Conservation (phyloP, 2,797 vertebrate genomes). For the Decapterus maruadsi region DNA sequence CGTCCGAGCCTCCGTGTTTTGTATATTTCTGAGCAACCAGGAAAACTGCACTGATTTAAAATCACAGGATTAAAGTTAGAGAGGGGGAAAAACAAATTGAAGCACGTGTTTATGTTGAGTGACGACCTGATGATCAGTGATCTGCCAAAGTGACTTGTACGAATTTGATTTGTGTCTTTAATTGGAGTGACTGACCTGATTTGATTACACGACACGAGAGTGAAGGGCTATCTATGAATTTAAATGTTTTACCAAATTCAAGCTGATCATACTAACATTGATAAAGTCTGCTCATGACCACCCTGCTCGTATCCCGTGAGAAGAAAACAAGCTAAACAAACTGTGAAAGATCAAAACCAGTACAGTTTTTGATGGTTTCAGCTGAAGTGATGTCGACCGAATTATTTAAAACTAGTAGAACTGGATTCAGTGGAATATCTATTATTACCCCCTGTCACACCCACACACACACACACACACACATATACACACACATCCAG, state of each 20-base stretch:
- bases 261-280: conserved; percentile 51
- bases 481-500: conserved; percentile 48
- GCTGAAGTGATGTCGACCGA: conserved; percentile 68
- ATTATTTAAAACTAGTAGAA: conserved; percentile 72
- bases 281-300: conserved; percentile 58
- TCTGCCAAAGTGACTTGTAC: conserved; percentile 64
- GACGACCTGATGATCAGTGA: conserved; percentile 42
- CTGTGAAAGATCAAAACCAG: conserved; percentile 79
- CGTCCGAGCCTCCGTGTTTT: conserved; percentile 73
- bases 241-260: conserved; percentile 63
- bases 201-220: conserved; percentile 29
- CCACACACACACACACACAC: conserved; percentile 44
- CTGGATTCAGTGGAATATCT: conserved; percentile 73
- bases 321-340: conserved; percentile 51
- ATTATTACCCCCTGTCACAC: conserved; percentile 60
- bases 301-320: conserved; percentile 37
- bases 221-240: conserved; percentile 66
- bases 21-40: conserved; percentile 77
- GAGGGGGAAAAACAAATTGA: conserved; percentile 53
- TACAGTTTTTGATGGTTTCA: conserved; percentile 82
- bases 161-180: conserved; percentile 62
- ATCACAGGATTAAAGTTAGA: conserved; percentile 63
- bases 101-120: conserved; percentile 58
- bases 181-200: conserved; percentile 68
- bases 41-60: conserved; percentile 87